Conservation (phyloP, 1,140 invertebrate genomes). For the Vanessa atalanta region DNA sequence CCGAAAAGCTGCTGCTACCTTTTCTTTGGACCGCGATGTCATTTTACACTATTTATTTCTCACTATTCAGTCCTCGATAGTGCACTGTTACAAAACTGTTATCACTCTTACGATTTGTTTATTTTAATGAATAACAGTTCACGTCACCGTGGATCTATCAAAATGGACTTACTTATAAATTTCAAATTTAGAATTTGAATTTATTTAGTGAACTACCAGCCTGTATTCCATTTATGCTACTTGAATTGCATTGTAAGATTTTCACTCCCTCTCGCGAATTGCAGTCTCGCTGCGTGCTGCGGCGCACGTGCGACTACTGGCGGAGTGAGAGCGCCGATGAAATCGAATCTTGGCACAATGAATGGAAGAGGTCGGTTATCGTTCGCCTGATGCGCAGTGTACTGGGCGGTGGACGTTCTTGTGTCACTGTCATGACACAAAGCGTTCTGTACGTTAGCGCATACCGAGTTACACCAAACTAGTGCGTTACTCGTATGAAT, state of each 20-base stretch:
- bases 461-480: slow-evolving; percentile 48
- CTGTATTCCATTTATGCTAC: slow-evolving; percentile 39
- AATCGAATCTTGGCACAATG: slow-evolving; percentile 67
- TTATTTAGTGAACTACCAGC: slow-evolving; percentile 29
- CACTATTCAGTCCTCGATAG: slow-evolving; percentile 35
- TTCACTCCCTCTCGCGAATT: slow-evolving; percentile 8
- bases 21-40: slow-evolving; percentile 87
- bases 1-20: slow-evolving; percentile 87
- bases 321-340: slow-evolving; percentile 59
- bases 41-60: slow-evolving; percentile 75
- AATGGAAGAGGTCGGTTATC: slow-evolving; percentile 60
- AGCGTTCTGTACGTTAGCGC: slow-evolving; percentile 55
- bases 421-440: slow-evolving; percentile 62
- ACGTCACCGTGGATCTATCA: slow-evolving; percentile 47
- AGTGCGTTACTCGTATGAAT: slow-evolving; percentile 51
- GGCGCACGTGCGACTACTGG: slow-evolving; percentile 63
- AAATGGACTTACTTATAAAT: slow-evolving; percentile 37
- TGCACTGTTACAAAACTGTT: slow-evolving; percentile 22
- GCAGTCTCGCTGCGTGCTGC: slow-evolving; percentile 54
- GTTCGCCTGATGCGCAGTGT: slow-evolving; percentile 47
- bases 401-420: slow-evolving; percentile 53
- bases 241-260: slow-evolving; percentile 46
- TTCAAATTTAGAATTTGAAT: slow-evolving; percentile 56
- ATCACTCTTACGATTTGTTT: slow-evolving; percentile 21
- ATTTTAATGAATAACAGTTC: slow-evolving; percentile 33